These are phyloP conservation scores for Nyctibius bracteatus DNA, from an alignment of 2,113 vertebrate genomes.

Conservation along the genomic window DNA sequence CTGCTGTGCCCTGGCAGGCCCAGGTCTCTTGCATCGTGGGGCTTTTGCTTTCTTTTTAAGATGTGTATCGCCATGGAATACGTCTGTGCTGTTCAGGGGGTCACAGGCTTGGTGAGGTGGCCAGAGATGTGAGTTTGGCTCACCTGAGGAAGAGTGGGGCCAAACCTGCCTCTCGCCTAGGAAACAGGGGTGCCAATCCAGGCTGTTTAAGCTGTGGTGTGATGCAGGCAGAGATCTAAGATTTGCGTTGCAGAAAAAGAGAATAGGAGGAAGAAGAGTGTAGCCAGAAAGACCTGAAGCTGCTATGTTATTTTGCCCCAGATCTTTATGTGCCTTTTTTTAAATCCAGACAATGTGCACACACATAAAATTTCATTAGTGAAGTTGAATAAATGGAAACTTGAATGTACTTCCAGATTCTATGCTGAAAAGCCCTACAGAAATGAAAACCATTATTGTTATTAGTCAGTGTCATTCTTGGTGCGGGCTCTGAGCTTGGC, in stretches of 20 bases:
- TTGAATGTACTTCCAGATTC: not conserved
- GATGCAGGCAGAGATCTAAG: not conserved
- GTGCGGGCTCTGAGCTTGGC: not conserved
- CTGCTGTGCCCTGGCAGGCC: not conserved
- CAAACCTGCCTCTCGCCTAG: not conserved
- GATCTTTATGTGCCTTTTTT: not conserved
- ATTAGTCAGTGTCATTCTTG: not conserved
- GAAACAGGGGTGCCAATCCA: not conserved
- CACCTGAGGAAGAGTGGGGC: not conserved
- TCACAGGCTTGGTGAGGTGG: not conserved
- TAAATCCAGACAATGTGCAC: not conserved
- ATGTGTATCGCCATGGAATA: not conserved
- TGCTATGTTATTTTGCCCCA: not conserved
- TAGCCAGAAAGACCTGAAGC: not conserved
- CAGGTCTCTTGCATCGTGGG: accelerated
- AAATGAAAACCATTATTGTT: not conserved
- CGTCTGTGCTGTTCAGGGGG: not conserved
- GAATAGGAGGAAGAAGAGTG: not conserved
- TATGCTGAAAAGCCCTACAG: not conserved
- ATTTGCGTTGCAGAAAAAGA: not conserved
- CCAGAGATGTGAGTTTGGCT: not conserved
- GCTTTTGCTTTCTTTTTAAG: not conserved
- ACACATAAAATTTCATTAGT: not conserved
- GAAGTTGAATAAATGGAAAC: not conserved
- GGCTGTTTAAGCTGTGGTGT: not conserved